Conservation (phyloP, 2,797 vertebrate species). For the Esox lucius region DNA sequence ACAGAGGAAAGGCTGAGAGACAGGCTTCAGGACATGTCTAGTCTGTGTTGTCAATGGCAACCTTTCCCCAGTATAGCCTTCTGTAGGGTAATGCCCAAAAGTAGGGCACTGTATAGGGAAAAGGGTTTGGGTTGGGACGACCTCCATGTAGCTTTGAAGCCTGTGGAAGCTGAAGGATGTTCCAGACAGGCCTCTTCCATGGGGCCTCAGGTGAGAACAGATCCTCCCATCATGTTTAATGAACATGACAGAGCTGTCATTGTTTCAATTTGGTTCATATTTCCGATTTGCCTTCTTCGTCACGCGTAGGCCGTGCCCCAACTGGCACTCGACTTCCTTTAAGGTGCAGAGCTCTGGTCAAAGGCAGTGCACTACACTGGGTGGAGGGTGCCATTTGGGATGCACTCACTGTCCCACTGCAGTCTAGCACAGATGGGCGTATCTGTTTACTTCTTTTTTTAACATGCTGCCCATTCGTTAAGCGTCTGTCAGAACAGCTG, state of each 20-base stretch:
- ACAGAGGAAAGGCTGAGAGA: slow-evolving; percentile 28
- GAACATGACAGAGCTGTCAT: slow-evolving; percentile 44
- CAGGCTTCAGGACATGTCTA: slow-evolving; percentile 15
- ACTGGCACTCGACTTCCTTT: neutral
- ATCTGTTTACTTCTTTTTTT: slow-evolving; percentile 20
- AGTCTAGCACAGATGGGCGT: slow-evolving; percentile 34
- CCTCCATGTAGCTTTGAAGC: slow-evolving; percentile 30
- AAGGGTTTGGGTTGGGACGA: neutral
- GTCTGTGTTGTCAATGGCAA: neutral
- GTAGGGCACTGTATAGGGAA: neutral
- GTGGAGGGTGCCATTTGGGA: neutral
- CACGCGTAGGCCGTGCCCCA: neutral
- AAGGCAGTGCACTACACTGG: neutral
- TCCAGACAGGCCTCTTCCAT: slow-evolving; percentile 26
- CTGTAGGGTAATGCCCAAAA: neutral
- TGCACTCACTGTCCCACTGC: slow-evolving; percentile 19
- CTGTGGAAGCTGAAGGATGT: slow-evolving; percentile 22
- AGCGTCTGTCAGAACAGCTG: slow-evolving; percentile 4
- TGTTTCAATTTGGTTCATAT: slow-evolving; percentile 53
- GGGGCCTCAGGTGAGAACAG: slow-evolving; percentile 43
- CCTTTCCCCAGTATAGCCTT: neutral
- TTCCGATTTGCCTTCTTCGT: slow-evolving; percentile 24
- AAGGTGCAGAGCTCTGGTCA: neutral
- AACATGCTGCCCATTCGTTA: slow-evolving; percentile 7
- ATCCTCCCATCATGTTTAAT: slow-evolving; percentile 44